phyloP scores from a whole-genome alignment of 53 echinoderm and acorn worm species.

The Stichopus horrens region DNA sequence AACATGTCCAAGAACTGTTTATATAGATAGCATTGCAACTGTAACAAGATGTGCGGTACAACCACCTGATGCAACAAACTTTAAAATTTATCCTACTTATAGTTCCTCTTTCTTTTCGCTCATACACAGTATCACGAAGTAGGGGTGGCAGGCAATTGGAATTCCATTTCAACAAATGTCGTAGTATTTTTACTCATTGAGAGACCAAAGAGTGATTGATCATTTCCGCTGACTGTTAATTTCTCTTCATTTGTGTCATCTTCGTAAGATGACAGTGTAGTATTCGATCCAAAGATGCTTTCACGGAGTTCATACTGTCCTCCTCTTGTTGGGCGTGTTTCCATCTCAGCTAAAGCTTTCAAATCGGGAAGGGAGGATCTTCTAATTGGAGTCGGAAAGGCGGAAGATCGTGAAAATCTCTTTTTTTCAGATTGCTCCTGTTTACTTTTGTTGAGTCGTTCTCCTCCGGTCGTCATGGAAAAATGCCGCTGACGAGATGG shows the following conservation, averaged over 20 bases:
- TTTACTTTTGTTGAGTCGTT: not conserved
- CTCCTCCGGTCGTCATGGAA: not conserved
- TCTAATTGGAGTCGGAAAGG: not conserved
- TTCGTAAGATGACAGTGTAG: not conserved
- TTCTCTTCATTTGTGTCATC: not conserved
- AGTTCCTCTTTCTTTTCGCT: too few species aligned
- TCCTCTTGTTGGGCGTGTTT: not conserved
- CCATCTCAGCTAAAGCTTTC: slow-evolving; percentile 5
- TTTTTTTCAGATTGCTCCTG: too few species aligned
- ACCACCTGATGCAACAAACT: too few species aligned
- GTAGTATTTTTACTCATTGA: slow-evolving; percentile 3
- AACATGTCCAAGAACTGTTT: too few species aligned
- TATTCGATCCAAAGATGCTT: not conserved
- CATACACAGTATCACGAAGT: not conserved
- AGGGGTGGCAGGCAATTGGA: slow-evolving; percentile 25
- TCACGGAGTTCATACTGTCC: not conserved
- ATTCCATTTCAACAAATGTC: slow-evolving; percentile 17
- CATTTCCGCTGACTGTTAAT: not conserved
- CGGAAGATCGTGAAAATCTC: not conserved
- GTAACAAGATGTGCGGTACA: too few species aligned
- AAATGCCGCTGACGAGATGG: not conserved
- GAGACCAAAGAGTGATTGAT: not conserved
- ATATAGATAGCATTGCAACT: too few species aligned
- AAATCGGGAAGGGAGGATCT: slow-evolving; percentile 11
- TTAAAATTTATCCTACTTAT: too few species aligned